Base-by-base conservation (phyloP, 2,113 vertebrate species). In the Pelecanus crispus region DNA sequence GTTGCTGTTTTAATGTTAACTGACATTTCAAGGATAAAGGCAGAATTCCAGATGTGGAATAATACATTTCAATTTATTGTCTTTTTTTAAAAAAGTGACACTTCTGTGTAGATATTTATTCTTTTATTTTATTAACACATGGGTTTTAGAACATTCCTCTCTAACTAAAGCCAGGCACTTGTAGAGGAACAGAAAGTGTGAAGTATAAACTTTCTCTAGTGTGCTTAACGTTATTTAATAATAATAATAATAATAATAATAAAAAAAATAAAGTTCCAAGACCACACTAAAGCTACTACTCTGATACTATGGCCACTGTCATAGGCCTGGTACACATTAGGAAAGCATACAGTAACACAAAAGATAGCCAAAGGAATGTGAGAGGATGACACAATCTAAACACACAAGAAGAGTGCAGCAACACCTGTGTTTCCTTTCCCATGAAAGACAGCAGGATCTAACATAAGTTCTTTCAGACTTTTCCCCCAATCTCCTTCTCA, bases 41-140 rank as follows among this genome's bases (percentile, higher is more conserved):
- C 42, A 90, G 70, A 95, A 79, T 93, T 96, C 81, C 90, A 88
- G 91, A 80, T 93, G 75, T 44, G 3, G 45, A 92, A 93, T 42
- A 82, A 81, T 82, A 36, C 21, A 58, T 78, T 93, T 94, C n/a
- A 86, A 81, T 50, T 90, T 44, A 52, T 78, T 74, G 75, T 81
- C 91, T 11, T 58, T 59, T 62, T 70, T 45, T 2, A 2, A 4
- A 3, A 13, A 91, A 34, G 9, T 44, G n/a, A 31, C 52, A 42
- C 22, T 82, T 88, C 62, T 62, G 21, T 63, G 13, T 86, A 66
- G 71, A 49, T 10, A 45, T 91, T 84, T 95, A 68, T 90, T 89
- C 44, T 81, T 91, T 53, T 65, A 38, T 86, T 94, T 91, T 90
- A 42, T 79, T 91, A 85, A 86, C 22, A 55, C 9, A 63, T 13